Base-by-base conservation (phyloP, 2,888 invertebrate genomes). In the Dryadula phaetusa region DNA sequence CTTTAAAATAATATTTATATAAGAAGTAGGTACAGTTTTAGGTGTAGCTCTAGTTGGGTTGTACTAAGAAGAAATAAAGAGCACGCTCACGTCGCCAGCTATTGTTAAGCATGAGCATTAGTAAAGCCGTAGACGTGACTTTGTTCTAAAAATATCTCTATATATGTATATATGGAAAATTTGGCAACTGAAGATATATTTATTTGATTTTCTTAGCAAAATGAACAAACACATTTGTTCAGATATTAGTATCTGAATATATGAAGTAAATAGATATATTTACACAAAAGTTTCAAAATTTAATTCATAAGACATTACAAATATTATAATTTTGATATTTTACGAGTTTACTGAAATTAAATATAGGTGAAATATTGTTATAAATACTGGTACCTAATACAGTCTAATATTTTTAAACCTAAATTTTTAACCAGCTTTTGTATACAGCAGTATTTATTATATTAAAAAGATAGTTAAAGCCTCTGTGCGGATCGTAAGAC, bases 401-500 rank as follows among this genome's bases (percentile, higher is more conserved):
- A n/a, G n/a, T n/a, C n/a, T n/a, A n/a, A n/a, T n/a, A n/a, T n/a
- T n/a, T n/a, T n/a, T n/a, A n/a, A n/a, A n/a, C n/a, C n/a, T n/a
- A n/a, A n/a, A n/a, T n/a, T n/a, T n/a, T n/a, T n/a, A n/a, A n/a
- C n/a, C n/a, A n/a, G n/a, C n/a, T n/a, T n/a, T n/a, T n/a, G n/a
- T n/a, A n/a, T n/a, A n/a, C n/a, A n/a, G n/a, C 46, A 32, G 28
- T 28, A 37, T 18, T 60, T 60, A 40, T 65, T 49, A 12, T 40
- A 52, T 60, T 60, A 46, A 22, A 56, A 56, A 25, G 25, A 56
- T 47, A 64, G 54, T 64, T 64, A 65, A 64, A 60, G 42, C 28
- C 20, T 42, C 28, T 54, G 34, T 58, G 37, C n/a, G 44, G 60
- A 49, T 60, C 58, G 63, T 67, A 67, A 67, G 67, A 58, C 63